Base-by-base conservation (phyloP, 2,888 invertebrate genomes). In the Schrankia costaestrigalis region DNA sequence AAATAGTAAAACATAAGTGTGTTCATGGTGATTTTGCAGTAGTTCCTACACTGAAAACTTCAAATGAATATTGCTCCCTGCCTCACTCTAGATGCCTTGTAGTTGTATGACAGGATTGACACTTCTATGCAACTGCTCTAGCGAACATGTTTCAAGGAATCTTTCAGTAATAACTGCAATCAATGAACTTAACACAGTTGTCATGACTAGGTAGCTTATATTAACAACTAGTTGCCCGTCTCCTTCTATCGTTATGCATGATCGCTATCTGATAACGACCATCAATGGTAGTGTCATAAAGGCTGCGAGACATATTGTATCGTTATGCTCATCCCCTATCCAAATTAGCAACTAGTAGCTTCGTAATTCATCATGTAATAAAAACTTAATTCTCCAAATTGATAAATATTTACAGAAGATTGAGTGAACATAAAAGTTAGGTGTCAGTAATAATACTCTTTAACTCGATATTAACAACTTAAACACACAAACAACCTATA, bases 11-110 rank as follows among this genome's bases (percentile, higher is more conserved):
- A n/a, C 14, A 18, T 12, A 43, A 43, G 14, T 26, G 35, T 40
- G 18, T 31, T 13, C 18, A n/a, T 21, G 9, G 65, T 60, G 63
- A 62, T 70, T 68, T 68, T 52, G 61, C 62, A 57, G 63, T 56
- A 42, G 48, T 43, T 48, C 30, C 29, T 40, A 58, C 63, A 69
- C 60, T 60, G 57, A 58, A 62, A 59, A 61, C 49, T 58, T 59
- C 53, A 54, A 54, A 46, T 44, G 35, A 48, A 44, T 42, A 42
- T 18, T 46, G 39, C 30, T 41, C 41, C 40, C 41, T 33, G 44
- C 38, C 41, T 43, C 41, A 49, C 40, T 50, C 42, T 41, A 46
- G 48, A 37, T 33, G 39, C 42, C 46, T 46, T 37, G 47, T 46
- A 43, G 41, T 35, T 45, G 22, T 31, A 35, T 25, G 29, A 35